Conservation (phyloP, 1,140 invertebrate genomes). For the Cydia amplana region DNA sequence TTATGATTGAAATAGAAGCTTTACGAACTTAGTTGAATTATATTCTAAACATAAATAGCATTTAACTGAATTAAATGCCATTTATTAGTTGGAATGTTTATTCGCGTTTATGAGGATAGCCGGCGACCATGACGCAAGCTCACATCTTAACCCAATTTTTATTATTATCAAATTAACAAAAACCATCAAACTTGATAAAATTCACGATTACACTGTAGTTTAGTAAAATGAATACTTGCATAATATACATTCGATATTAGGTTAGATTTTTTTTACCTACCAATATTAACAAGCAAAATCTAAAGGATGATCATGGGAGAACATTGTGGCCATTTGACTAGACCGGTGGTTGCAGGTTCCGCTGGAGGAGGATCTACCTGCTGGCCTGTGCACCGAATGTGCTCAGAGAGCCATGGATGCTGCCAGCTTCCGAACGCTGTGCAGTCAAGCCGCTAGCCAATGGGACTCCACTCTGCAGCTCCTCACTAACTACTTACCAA, state of each 20-base stretch:
- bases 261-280: too few species aligned
- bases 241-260: too few species aligned
- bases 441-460: slow-evolving; percentile 46
- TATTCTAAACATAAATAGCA: slow-evolving; percentile 17
- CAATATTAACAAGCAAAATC: not conserved
- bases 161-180: not conserved
- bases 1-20: not conserved
- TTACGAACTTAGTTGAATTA: slow-evolving; percentile 4
- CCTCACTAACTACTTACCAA: slow-evolving; percentile 45
- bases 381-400: slow-evolving; percentile 55
- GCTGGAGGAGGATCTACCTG: slow-evolving; percentile 54
- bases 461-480: slow-evolving; percentile 53
- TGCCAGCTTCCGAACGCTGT: slow-evolving; percentile 54
- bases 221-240: too few species aligned
- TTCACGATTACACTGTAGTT: not conserved
- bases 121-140: slow-evolving; percentile 24
- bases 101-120: not conserved
- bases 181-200: not conserved
- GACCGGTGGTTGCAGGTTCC: slow-evolving; percentile 64
- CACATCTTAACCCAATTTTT: not conserved
- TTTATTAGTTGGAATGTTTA: not conserved
- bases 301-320: not conserved
- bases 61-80: not conserved
- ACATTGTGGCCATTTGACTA: slow-evolving; percentile 58
- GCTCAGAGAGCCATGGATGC: slow-evolving; percentile 50